A percentile compares a stretch with the other conserved stretches of the same genome.
These are phyloP conservation scores for Polydrusus cervinus DNA, from an alignment of 2,888 invertebrate genomes.

Conservation along the genomic window DNA sequence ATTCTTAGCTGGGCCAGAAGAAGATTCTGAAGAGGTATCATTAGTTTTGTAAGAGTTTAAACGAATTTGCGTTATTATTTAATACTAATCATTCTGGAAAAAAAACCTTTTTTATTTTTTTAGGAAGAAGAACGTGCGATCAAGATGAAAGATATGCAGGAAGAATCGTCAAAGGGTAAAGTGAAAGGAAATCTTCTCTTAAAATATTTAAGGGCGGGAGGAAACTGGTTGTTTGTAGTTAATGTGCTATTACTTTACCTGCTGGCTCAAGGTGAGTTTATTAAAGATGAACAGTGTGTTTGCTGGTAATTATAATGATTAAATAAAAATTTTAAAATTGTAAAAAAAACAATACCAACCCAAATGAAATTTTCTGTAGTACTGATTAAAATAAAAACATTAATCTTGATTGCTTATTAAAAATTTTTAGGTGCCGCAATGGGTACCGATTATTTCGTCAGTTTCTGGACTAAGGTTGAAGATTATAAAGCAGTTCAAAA, in stretches of 20 bases:
- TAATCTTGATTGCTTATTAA: too few species aligned
- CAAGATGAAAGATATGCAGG: slow-evolving; percentile 74
- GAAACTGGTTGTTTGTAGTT: slow-evolving; percentile 73
- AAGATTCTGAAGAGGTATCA: slow-evolving; percentile 62
- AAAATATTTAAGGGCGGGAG: slow-evolving; percentile 74
- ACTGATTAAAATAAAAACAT: too few species aligned
- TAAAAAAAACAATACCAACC: too few species aligned
- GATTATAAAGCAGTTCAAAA: slow-evolving; percentile 56
- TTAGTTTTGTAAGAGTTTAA: too few species aligned
- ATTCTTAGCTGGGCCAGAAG: slow-evolving; percentile 65
- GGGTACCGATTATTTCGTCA: slow-evolving; percentile 83
- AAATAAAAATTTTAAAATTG: too few species aligned
- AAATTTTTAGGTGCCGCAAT: slow-evolving; percentile 72
- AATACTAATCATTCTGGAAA: too few species aligned
- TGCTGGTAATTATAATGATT: too few species aligned
- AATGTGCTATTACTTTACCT: slow-evolving; percentile 74
- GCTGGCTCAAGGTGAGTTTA: slow-evolving; percentile 73
- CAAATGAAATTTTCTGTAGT: neutral
- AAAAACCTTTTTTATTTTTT: neutral
- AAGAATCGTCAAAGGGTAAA: slow-evolving; percentile 74
- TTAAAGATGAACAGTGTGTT: too few species aligned
- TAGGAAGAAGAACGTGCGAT: slow-evolving; percentile 62
- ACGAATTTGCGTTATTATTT: too few species aligned
- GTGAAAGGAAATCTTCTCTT: slow-evolving; percentile 76
- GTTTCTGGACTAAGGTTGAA: slow-evolving; percentile 76